These are phyloP conservation scores for Paraplagusia blochii DNA, from an alignment of 2,113 vertebrate species.

Conservation along the genomic window DNA sequence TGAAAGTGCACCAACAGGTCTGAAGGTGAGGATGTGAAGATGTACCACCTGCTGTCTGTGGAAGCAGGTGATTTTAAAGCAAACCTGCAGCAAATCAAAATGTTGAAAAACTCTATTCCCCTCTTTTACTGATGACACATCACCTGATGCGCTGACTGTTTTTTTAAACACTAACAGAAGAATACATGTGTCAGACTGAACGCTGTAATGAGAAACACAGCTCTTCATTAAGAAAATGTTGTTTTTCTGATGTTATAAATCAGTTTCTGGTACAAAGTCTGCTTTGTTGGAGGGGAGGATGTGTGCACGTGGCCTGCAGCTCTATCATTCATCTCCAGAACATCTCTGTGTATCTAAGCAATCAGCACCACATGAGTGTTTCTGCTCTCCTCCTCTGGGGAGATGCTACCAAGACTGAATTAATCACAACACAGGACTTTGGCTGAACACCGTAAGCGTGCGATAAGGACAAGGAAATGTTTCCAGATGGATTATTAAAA, in stretches of 20 bases:
- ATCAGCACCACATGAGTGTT: slow-evolving; percentile 33
- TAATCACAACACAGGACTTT: not conserved
- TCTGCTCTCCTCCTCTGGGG: slow-evolving; percentile 22
- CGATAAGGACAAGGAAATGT: not conserved
- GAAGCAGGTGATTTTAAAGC: too few species aligned
- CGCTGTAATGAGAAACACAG: slow-evolving; percentile 11
- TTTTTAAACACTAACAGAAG: slow-evolving; percentile 8
- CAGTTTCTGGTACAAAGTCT: slow-evolving; percentile 13
- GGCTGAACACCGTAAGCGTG: not conserved
- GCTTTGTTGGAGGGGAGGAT: slow-evolving; percentile 25
- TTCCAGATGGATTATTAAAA: not conserved
- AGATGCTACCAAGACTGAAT: slow-evolving; percentile 8
- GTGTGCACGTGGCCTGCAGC: slow-evolving; percentile 19
- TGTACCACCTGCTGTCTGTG: too few species aligned
- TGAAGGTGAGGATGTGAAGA: too few species aligned
- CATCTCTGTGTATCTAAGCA: slow-evolving; percentile 48
- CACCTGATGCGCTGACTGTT: slow-evolving; percentile 12
- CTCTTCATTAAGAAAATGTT: slow-evolving; percentile 19
- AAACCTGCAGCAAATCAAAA: too few species aligned
- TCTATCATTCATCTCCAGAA: slow-evolving; percentile 24
- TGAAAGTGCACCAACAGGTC: too few species aligned
- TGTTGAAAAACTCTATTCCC: too few species aligned
- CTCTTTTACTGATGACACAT: slow-evolving; percentile 2
- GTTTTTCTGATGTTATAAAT: slow-evolving; percentile 5
- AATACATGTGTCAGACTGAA: slow-evolving; percentile 25